Conservation (phyloP, 1,140 invertebrate species). For the Lepidotrigona ventralis region DNA sequence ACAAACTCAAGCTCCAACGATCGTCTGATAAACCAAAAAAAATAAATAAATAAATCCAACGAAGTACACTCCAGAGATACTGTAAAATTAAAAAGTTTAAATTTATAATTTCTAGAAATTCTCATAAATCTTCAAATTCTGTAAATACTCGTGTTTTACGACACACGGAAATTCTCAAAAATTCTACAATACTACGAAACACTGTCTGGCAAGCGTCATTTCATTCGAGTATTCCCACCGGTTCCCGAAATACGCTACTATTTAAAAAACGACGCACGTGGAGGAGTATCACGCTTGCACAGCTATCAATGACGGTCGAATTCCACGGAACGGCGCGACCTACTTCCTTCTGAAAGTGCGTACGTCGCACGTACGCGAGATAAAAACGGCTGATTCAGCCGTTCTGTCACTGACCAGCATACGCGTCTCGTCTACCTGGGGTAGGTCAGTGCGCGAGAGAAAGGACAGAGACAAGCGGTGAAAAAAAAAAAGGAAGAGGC, state of each 20-base stretch:
- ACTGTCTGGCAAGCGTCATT: neutral
- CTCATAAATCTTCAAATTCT: too few species aligned
- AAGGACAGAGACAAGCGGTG: neutral
- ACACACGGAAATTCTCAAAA: too few species aligned
- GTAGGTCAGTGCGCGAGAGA: neutral
- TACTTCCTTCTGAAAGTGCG: neutral
- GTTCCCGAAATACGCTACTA: neutral
- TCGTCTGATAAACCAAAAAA: too few species aligned
- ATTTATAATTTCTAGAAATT: too few species aligned
- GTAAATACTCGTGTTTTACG: too few species aligned
- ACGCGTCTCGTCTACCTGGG: neutral
- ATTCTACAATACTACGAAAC: too few species aligned
- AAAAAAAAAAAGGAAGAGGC: neutral
- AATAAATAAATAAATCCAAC: neutral
- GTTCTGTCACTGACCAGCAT: neutral
- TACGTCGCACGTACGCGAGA: neutral
- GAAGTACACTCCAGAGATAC: too few species aligned
- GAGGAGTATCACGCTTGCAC: too few species aligned
- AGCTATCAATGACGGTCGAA: too few species aligned
- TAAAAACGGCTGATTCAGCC: neutral
- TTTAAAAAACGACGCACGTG: too few species aligned
- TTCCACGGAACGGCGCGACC: neutral
- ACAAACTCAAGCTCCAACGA: too few species aligned
- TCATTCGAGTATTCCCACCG: neutral
- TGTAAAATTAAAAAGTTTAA: too few species aligned